These are phyloP conservation scores for Spicauda simplicius DNA, from an alignment of 2,888 invertebrate species.

Conservation along the genomic window DNA sequence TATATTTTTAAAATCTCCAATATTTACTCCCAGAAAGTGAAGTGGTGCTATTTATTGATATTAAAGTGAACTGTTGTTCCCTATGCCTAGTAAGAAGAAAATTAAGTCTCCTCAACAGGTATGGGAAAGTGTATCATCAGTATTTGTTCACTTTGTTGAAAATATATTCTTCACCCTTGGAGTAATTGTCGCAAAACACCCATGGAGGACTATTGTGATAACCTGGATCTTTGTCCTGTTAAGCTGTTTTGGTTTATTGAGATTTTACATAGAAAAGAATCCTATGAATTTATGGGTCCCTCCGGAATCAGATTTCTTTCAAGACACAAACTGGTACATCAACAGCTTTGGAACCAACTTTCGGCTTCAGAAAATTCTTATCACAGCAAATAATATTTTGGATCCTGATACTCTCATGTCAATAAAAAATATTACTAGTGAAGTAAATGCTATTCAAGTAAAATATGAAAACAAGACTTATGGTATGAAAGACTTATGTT, in stretches of 20 bases:
- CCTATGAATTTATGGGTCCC: constrained; percentile 92
- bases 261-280: constrained; percentile 89
- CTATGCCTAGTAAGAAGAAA: constrained; percentile 64
- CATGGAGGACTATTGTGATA: constrained; percentile 85
- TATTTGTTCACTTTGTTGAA: constrained; percentile 74
- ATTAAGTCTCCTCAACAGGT: constrained; percentile 67
- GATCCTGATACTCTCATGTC: constrained; percentile 84
- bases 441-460: constrained; percentile 70
- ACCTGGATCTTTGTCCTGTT: constrained; percentile 83
- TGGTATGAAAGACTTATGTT: constrained; percentile 69
- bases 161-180: constrained; percentile 85
- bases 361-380: constrained; percentile 85
- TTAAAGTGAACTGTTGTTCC: constrained; percentile 29
- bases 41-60: constrained; percentile 17
- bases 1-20: not conserved
- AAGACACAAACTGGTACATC: constrained; percentile 90
- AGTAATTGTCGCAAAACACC: constrained; percentile 83
- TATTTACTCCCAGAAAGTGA: constrained; percentile 3
- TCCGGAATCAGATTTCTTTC: constrained; percentile 87
- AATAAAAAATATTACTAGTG: constrained; percentile 80
- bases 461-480: constrained; percentile 55
- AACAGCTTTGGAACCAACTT: constrained; percentile 87
- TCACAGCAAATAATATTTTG: constrained; percentile 88
- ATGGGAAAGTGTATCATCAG: constrained; percentile 74
- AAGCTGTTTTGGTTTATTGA: constrained; percentile 86